Percentiles rank a stretch among this genome's conserved stretches.
These are phyloP conservation scores for Nannoperca australis DNA, from an alignment of 2,797 vertebrate genomes.

Conservation along the genomic window DNA sequence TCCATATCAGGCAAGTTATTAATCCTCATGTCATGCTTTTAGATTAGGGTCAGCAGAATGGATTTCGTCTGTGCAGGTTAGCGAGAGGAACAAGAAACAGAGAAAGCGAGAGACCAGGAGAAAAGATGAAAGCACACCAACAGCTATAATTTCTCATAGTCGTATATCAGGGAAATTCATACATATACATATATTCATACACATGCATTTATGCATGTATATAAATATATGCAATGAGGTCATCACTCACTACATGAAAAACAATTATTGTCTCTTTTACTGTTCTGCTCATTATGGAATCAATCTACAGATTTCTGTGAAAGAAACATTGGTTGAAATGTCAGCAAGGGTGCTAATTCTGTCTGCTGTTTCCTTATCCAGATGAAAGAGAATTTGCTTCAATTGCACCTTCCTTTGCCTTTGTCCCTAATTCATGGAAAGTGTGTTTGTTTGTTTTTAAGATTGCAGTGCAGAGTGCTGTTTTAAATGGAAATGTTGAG, in stretches of 20 bases:
- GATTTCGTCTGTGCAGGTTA: conserved; percentile 67
- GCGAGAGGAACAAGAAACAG: conserved; percentile 49
- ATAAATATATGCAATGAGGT: conserved; percentile 61
- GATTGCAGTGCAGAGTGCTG: neutral
- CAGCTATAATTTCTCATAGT: conserved; percentile 59
- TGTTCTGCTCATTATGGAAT: conserved; percentile 13
- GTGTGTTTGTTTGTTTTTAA: conserved; percentile 11
- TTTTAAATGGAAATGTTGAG: conserved; percentile 1
- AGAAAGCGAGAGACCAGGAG: conserved; percentile 4
- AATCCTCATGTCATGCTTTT: conserved; percentile 80
- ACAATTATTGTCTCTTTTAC: conserved; percentile 57
- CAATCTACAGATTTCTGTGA: conserved; percentile 30
- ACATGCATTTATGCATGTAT: conserved; percentile 67
- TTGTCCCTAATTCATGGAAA: conserved; percentile 20
- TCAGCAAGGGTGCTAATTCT: conserved; percentile 1
- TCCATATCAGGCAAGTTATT: conserved; percentile 77
- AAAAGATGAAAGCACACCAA: conserved; percentile 57
- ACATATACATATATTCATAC: conserved; percentile 50
- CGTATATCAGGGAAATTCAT: conserved; percentile 46
- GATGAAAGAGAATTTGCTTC: conserved; percentile 15
- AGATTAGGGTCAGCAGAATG: conserved; percentile 80
- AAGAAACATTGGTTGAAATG: conserved; percentile 4
- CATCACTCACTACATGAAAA: conserved; percentile 63
- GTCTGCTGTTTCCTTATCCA: neutral
- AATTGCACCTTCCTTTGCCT: conserved; percentile 10